Evolutionary conservation across 2,888 invertebrate genomes (phyloP).

Genomic region (Tholera decimalis): DNA sequence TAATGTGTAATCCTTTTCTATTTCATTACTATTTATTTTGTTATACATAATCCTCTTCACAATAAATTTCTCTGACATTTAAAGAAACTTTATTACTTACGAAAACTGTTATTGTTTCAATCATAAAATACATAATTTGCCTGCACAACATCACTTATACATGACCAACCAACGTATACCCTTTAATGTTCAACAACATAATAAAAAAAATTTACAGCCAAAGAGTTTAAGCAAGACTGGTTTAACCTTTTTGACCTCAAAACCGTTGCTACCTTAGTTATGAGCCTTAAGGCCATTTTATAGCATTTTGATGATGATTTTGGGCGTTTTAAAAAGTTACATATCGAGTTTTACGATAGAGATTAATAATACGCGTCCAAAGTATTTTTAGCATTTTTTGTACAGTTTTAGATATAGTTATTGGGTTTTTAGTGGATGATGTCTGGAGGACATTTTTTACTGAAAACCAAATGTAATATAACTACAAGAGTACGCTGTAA

Average conservation of each 20-base stretch:
- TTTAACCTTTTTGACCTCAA: conserved; percentile 64
- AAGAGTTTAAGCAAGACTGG: conserved; percentile 41
- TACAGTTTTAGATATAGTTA: background rate
- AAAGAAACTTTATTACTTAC: conserved; percentile 42
- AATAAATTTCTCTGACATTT: conserved; percentile 44
- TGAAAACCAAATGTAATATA: too few species aligned
- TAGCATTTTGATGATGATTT: conserved; percentile 64
- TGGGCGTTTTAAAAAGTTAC: conserved; percentile 44
- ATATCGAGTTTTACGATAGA: conserved; percentile 63
- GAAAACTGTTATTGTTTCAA: conserved; percentile 63
- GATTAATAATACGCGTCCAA: conserved; percentile 44
- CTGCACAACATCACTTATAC: conserved; percentile 37
- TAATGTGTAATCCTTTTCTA: conserved; percentile 16
- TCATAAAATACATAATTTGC: conserved; percentile 60
- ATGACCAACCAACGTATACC: conserved; percentile 30
- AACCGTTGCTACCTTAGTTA: conserved; percentile 59
- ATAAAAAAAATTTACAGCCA: conserved; percentile 17
- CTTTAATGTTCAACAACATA: conserved; percentile 20
- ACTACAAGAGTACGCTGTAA: too few species aligned
- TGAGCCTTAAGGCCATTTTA: conserved; percentile 58
- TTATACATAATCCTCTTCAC: conserved; percentile 27
- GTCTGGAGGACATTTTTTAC: too few species aligned
- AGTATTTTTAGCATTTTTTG: conserved; percentile 43
- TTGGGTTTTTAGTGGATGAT: too few species aligned
- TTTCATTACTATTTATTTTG: background rate